Conservation (phyloP, 2,888 invertebrate species). For the Ecdyonurus torrentis region DNA sequence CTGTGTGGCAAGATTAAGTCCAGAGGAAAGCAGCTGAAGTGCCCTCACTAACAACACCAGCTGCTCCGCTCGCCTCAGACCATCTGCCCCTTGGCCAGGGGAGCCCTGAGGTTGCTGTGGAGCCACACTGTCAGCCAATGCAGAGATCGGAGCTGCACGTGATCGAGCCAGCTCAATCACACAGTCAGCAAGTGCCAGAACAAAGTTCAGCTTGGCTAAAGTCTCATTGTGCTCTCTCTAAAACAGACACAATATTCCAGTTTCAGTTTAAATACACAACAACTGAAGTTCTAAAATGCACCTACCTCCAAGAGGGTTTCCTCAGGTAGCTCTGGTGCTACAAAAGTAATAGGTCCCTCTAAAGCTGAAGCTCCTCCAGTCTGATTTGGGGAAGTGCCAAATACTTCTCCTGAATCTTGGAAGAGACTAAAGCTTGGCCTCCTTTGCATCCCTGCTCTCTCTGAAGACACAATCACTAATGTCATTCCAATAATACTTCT, state of each 20-base stretch:
- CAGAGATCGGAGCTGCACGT: conserved; percentile 59
- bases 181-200: conserved; percentile 86
- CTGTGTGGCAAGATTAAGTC: conserved; percentile 72
- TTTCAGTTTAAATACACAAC: no score
- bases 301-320: conserved; percentile 78
- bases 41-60: conserved; percentile 78
- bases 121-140: conserved; percentile 18
- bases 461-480: background rate
- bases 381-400: conserved; percentile 20
- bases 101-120: conserved; percentile 20
- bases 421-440: conserved; percentile 10
- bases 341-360: conserved; percentile 46
- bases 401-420: conserved; percentile 9
- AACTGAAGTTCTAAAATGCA: no score
- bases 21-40: conserved; percentile 87
- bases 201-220: conserved; percentile 92
- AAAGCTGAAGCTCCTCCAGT: conserved; percentile 15
- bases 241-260: no score
- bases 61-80: conserved; percentile 48
- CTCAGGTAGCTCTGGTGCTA: conserved; percentile 85
- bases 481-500: background rate
- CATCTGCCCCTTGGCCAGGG: conserved; percentile 20
- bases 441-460: conserved; percentile 7
- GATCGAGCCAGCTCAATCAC: conserved; percentile 75
- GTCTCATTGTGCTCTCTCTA: conserved; percentile 92